Conservation (phyloP, 2,797 vertebrate genomes). For the Leucoraja ocellata region DNA sequence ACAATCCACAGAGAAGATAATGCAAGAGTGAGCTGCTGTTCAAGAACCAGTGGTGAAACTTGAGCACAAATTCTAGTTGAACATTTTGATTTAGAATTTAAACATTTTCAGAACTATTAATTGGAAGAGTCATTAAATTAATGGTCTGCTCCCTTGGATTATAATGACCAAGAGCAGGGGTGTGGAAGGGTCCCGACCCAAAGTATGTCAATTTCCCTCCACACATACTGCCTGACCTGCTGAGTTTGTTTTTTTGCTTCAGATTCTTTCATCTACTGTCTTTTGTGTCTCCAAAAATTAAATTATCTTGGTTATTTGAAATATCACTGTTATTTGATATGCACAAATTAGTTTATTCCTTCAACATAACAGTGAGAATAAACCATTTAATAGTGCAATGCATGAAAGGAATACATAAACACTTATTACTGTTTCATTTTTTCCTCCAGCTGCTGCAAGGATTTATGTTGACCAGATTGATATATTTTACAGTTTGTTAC, state of each 20-base stretch:
- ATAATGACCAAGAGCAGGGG: background rate
- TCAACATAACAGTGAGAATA: background rate
- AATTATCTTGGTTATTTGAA: background rate
- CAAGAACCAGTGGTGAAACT: background rate
- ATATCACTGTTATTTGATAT: background rate
- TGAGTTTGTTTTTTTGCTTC: too few relatives aligned
- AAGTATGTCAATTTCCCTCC: too few relatives aligned
- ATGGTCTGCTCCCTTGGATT: background rate
- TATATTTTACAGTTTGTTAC: too few relatives aligned
- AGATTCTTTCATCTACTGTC: too few relatives aligned
- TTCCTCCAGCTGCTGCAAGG: too few relatives aligned
- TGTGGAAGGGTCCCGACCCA: background rate
- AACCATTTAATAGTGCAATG: too few relatives aligned
- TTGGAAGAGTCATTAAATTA: background rate
- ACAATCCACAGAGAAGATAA: background rate
- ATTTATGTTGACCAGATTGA: too few relatives aligned
- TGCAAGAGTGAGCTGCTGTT: background rate
- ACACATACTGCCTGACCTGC: too few relatives aligned
- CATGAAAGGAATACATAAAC: background rate
- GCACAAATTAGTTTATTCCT: background rate
- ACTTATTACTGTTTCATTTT: background rate
- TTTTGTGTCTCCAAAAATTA: background rate
- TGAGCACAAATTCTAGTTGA: background rate
- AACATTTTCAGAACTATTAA: background rate
- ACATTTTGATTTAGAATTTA: background rate